Conservation (phyloP, 2,113 vertebrate species). For the Proteles cristata region DNA sequence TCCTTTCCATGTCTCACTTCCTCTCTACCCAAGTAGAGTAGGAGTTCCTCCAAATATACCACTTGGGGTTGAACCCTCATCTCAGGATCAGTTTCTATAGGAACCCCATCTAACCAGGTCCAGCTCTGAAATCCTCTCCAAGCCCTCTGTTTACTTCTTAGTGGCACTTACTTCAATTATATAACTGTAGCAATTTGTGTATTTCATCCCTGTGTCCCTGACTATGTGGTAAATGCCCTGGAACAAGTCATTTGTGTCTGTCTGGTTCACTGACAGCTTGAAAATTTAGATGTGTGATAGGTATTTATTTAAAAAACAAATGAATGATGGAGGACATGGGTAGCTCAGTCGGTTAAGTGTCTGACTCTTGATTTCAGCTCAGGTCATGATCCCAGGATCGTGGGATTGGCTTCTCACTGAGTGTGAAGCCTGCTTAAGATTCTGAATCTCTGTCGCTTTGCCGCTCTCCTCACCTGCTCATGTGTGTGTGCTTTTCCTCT, state of each 20-base stretch:
- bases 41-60: background rate
- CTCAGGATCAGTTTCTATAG: background rate
- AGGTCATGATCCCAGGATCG: too few relatives aligned
- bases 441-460: too few relatives aligned
- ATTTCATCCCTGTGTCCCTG: background rate
- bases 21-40: too few relatives aligned
- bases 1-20: background rate
- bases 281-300: background rate
- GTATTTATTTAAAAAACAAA: background rate
- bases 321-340: background rate
- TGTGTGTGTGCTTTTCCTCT: too few relatives aligned
- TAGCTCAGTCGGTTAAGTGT: too few relatives aligned
- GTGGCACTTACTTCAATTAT: background rate
- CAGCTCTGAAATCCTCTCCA: background rate
- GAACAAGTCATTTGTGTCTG: background rate
- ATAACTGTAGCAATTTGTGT: background rate
- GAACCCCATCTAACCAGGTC: background rate
- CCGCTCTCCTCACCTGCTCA: too few relatives aligned
- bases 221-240: background rate
- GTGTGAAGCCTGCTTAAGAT: too few relatives aligned
- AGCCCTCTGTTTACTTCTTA: background rate
- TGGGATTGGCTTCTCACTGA: too few relatives aligned
- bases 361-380: too few relatives aligned
- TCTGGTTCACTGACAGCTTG: background rate
- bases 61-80: rapidly evolving